phyloP scores from a whole-genome alignment of 2,113 vertebrate species.

The Balaenoptera acutorostrata region DNA sequence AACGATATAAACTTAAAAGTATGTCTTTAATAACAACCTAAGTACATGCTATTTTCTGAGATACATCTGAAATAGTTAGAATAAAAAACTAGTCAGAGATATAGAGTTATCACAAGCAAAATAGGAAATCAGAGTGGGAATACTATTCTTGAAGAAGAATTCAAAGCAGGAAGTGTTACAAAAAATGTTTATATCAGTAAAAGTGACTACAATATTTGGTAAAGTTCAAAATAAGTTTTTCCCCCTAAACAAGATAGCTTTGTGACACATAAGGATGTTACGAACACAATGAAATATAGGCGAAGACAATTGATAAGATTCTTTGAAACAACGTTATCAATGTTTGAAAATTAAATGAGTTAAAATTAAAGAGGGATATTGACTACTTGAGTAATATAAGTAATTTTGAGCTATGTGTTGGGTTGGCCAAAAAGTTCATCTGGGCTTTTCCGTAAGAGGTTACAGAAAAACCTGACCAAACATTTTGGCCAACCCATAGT shows the following conservation, averaged over 20 bases:
- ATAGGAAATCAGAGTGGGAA: background rate
- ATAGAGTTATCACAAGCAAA: background rate
- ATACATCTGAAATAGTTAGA: background rate
- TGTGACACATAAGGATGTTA: background rate
- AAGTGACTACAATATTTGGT: background rate
- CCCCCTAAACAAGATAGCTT: background rate
- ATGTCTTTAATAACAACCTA: background rate
- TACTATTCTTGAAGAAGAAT: background rate
- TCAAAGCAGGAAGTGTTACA: background rate
- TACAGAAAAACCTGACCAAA: too few relatives aligned
- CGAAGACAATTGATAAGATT: background rate
- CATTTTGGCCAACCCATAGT: too few relatives aligned
- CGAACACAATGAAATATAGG: background rate
- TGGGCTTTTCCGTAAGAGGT: too few relatives aligned
- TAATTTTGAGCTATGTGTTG: background rate
- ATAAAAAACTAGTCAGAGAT: background rate
- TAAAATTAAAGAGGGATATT: background rate
- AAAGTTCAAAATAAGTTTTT: background rate
- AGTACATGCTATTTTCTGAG: background rate
- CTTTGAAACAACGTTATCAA: background rate
- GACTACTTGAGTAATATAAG: background rate
- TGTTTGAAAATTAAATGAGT: background rate
- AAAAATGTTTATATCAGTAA: background rate
- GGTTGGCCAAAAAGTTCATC: too few relatives aligned
- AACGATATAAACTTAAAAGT: background rate